Percentiles rank a stretch among this genome's conserved stretches.
Evolutionary conservation across 23 tunicate species (phyloP).

Genomic region (Diplosoma virens): DNA sequence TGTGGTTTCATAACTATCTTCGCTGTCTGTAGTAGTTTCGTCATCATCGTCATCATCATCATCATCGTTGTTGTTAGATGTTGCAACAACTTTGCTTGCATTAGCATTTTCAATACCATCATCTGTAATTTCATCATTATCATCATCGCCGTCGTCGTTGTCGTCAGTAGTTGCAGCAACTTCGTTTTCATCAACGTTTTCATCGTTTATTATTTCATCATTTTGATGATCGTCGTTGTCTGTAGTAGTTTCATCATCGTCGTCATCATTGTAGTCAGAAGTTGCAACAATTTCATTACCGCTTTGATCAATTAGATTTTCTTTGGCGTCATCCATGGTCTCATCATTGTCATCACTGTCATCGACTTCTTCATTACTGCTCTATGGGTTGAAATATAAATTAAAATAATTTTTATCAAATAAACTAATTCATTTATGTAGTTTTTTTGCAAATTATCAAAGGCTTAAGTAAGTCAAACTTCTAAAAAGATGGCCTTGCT

Average conservation of each 20-base stretch:
- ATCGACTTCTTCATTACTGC: too few relatives aligned
- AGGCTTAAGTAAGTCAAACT: too few relatives aligned
- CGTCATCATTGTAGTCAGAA: not conserved
- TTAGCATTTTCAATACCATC: not conserved
- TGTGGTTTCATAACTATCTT: not conserved
- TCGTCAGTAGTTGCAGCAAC: not conserved
- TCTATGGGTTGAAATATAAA: too few relatives aligned
- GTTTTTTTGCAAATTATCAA: too few relatives aligned
- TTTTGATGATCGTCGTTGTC: not conserved
- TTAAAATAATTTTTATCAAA: too few relatives aligned
- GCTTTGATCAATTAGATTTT: too few relatives aligned
- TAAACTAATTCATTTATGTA: too few relatives aligned
- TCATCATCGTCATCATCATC: not conserved
- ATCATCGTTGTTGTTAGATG: not conserved
- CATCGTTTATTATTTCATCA: not conserved
- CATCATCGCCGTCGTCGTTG: not conserved
- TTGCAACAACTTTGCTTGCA: not conserved
- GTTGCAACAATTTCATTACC: too few relatives aligned
- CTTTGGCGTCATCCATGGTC: too few relatives aligned
- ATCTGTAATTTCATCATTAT: not conserved
- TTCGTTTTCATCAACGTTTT: not conserved
- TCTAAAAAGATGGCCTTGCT: too few relatives aligned
- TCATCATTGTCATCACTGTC: not conserved
- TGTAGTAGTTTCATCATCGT: not conserved
- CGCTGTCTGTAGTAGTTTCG: not conserved